Conservation (phyloP, 2,888 invertebrate species). For the Fabriciana adippe region DNA sequence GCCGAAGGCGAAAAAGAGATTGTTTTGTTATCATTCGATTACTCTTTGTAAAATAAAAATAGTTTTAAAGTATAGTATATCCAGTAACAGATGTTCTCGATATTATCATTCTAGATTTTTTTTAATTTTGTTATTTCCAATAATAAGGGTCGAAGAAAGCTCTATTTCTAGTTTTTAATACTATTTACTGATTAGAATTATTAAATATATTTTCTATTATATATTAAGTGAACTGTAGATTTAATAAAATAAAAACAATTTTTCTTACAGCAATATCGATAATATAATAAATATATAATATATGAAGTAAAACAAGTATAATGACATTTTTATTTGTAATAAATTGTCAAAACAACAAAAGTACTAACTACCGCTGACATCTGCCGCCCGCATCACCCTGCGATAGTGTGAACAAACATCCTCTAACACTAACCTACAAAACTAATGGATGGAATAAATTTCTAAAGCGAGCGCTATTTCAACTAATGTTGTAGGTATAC, state of each 20-base stretch:
- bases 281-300: no score
- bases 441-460: conserved; percentile 16
- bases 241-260: no score
- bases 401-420: conserved; percentile 25
- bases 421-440: background rate
- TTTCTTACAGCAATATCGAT: no score
- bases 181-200: no score
- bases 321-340: conserved; percentile 9
- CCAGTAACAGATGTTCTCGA: no score
- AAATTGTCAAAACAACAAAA: conserved; percentile 22
- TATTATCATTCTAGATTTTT: no score
- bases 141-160: no score
- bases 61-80: conserved; percentile 1
- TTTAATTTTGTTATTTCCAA: no score
- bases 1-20: conserved; percentile 14
- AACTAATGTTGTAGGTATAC: background rate
- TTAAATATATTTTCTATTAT: no score
- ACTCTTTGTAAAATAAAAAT: conserved; percentile 8
- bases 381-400: conserved; percentile 59
- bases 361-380: conserved; percentile 43
- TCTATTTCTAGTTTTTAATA: no score
- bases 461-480: background rate
- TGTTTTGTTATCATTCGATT: conserved; percentile 7
- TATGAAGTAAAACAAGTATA: background rate
- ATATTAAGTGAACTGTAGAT: no score